These are phyloP conservation scores for Neotoma lepida DNA, from an alignment of 2,113 vertebrate species.

Conservation along the genomic window DNA sequence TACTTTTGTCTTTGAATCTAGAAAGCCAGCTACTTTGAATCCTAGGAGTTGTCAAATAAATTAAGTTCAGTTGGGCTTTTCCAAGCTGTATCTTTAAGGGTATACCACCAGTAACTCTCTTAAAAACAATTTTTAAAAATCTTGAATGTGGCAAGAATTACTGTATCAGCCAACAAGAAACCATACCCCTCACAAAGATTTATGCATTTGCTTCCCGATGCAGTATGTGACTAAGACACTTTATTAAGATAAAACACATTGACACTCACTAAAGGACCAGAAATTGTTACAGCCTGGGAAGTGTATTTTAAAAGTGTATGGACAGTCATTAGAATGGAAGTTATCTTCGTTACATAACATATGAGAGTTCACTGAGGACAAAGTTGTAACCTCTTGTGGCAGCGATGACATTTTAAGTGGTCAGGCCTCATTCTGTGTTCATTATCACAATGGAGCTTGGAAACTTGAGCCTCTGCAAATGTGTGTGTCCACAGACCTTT, in stretches of 20 bases:
- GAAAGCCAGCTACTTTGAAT: conserved; percentile 21
- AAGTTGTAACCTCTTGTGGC: rapidly evolving
- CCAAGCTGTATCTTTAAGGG: neutral
- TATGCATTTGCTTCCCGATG: conserved; percentile 17
- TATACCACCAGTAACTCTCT: conserved; percentile 43
- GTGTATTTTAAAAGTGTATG: neutral
- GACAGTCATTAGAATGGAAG: conserved; percentile 25
- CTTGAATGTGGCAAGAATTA: conserved; percentile 40
- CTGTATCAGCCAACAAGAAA: conserved; percentile 56
- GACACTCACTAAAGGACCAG: neutral
- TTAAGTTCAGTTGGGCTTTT: neutral
- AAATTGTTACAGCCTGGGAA: conserved; percentile 27
- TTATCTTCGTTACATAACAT: neutral
- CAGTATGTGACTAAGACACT: neutral
- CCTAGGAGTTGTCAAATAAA: neutral
- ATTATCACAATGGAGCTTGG: neutral
- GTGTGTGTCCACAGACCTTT: neutral
- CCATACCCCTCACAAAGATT: neutral
- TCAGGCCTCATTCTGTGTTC: neutral
- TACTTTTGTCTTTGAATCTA: conserved; percentile 52
- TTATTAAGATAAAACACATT: conserved; percentile 38
- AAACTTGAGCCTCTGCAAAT: neutral
- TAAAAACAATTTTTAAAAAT: conserved; percentile 55
- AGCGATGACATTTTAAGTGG: conserved; percentile 59
- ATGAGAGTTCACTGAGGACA: neutral